Evolutionary conservation across 1,140 invertebrate genomes (phyloP).

Genomic region (Bombus huntii): DNA sequence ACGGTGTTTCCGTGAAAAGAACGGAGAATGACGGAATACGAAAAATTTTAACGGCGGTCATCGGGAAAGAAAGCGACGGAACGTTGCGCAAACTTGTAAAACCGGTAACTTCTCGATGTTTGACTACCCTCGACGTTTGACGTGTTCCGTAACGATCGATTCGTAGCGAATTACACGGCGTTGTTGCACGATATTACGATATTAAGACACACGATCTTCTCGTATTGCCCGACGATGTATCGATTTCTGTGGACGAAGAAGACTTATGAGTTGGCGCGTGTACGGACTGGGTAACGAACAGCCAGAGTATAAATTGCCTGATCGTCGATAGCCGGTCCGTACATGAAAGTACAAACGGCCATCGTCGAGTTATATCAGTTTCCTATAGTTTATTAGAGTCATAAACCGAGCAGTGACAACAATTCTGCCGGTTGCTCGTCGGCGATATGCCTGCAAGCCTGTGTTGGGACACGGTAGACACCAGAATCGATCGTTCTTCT

Average conservation of each 20-base stretch:
- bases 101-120: neutral
- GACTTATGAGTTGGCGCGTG: conserved; percentile 54
- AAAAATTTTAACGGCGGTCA: neutral
- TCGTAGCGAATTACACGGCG: neutral
- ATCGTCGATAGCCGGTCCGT: conserved; percentile 50
- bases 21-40: neutral
- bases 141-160: neutral
- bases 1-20: neutral
- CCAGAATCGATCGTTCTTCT: neutral
- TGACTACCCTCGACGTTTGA: too few relatives aligned
- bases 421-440: conserved; percentile 27
- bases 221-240: conserved; percentile 40
- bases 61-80: neutral
- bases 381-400: conserved; percentile 62
- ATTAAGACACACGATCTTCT: conserved; percentile 34
- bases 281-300: conserved; percentile 47
- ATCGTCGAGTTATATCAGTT: conserved; percentile 63
- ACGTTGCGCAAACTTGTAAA: neutral
- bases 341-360: conserved; percentile 61
- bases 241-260: conserved; percentile 56
- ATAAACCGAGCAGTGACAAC: conserved; percentile 46
- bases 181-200: too few relatives aligned
- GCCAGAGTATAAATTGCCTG: conserved; percentile 58
- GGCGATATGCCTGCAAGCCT: neutral
- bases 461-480: neutral